Evolutionary conservation across 2,888 invertebrate species (phyloP), one percentile per base, ranked within the genome.

Genomic region (Cheilosia scutellata): DNA sequence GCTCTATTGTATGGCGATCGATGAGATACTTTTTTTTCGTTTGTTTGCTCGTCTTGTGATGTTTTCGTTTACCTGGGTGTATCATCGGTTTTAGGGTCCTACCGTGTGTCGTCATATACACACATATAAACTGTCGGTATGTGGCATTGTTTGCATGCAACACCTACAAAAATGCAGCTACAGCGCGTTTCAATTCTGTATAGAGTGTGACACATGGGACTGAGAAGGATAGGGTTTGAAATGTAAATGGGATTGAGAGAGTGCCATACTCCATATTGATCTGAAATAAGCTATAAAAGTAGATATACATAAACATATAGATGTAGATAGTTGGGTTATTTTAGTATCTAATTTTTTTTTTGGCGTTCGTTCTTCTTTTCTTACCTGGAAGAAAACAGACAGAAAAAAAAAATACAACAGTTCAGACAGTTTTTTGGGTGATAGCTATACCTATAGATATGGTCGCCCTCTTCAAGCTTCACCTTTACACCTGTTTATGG

Each of bases 401-500:
- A 9, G 29, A 2, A 68, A 20, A 58, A 29, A 9, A 47, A 60
- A 47, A 51, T 63, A 13, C 42, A 40, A 33, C 20, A 44, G 20
- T 51, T 68, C 25, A n/a, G 75, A 16, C n/a, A 11, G 29, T 57
- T 31, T 49, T 53, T 33, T 63, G 11, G 44, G 44, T 5, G 4
- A 0, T 25, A 44, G 53, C 47, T 16, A 16, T 25, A 44, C 44
- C 47, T 16, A 16, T 37, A 44, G 31, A 37, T 60, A 47, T 58
- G 47, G 40, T 71, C 65, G 53, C 65, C 31, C 58, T 78, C 78
- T 82, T 76, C 86, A 72, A 29, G 66, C 82, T 77, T 86, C 72
- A 72, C 71, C 82, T 49, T 80, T 66, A 57, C 86, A 86, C 82
- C 86, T 86, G 86, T 82, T 77, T 76, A 63, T 80, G 75, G 71